Evolutionary conservation across 2,888 invertebrate species (phyloP).

Genomic region (Dryobota labecula): DNA sequence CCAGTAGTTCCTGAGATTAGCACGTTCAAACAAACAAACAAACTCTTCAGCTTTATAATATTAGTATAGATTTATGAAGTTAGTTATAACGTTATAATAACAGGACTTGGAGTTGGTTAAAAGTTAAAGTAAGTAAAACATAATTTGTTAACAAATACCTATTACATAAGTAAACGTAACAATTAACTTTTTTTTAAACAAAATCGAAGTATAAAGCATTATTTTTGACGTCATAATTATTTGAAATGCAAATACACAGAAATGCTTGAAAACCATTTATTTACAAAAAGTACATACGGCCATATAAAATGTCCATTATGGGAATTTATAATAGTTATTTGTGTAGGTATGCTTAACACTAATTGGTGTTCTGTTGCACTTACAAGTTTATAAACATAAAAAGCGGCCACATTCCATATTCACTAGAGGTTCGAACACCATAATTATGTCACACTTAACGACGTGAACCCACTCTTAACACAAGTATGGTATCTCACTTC

Average conservation of each 20-base stretch:
- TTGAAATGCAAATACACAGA: slow-evolving; percentile 2
- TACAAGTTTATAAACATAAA: not conserved
- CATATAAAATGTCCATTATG: slow-evolving; percentile 18
- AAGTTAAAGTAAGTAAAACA: not conserved
- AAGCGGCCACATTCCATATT: not conserved
- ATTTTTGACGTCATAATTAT: not conserved
- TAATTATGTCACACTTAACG: not conserved
- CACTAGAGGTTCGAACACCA: not conserved
- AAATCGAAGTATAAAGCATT: not conserved
- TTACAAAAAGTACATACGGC: slow-evolving; percentile 41
- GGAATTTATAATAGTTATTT: not conserved
- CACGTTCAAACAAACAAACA: too few relatives aligned
- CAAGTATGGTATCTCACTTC: not conserved
- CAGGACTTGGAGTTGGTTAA: not conserved
- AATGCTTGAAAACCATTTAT: slow-evolving; percentile 38
- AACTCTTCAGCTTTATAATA: too few relatives aligned
- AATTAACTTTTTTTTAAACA: not conserved
- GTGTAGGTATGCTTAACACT: not conserved
- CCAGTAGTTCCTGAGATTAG: too few relatives aligned
- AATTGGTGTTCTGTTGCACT: not conserved
- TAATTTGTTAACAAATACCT: not conserved
- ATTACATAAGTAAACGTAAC: not conserved
- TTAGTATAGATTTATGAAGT: too few relatives aligned
- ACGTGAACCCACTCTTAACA: not conserved
- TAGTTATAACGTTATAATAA: not conserved